Evolutionary conservation across 1,140 invertebrate species (phyloP), one percentile per base, ranked within the genome.

Genomic region (Megathymus violae): DNA sequence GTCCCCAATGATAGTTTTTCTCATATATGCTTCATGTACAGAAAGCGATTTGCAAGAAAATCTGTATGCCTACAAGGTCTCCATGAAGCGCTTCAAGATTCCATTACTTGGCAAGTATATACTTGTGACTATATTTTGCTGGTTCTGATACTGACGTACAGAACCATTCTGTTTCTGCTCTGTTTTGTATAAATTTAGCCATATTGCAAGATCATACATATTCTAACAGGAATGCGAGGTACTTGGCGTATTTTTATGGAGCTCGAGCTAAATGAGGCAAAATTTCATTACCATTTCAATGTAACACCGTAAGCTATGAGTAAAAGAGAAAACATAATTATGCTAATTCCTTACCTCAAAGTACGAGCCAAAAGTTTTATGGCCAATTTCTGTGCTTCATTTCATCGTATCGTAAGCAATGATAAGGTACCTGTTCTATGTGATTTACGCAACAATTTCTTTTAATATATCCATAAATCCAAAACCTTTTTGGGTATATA

Each of bases 241-340:
- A 19, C 34, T 51, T 13, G n/a, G 14, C 22, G 19, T 52, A 25
- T 38, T 4, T 52, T 17, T 40, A 52, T 52, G n/a, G 11, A 13
- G 16, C 13, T 54, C 36, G 19, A 19, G 47, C 25, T 54, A 54
- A 54, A 54, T 36, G 36, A 54, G 51, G 34, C 51, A 11, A 54
- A 54, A 54, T 54, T 54, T 54, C 51, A 54, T 54, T 54, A 54
- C 51, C 51, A 54, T 54, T 54, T 54, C 36, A 54, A 54, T 41
- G 34, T 52, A 38, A 40, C 19, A 36, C 51, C 51, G 19, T 36
- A 41, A 54, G 51, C 17, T 40, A 31, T 1, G 27, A 31, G 27
- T 25, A 25, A 52, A 52, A 41, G 40, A 41, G 51, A 54, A 54
- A 54, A 54, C 51, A 54, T 54, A 54, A 54, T 54, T 54, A 54